phyloP scores from a whole-genome alignment of 1,140 invertebrate genomes.

The Holotrichia oblita region DNA sequence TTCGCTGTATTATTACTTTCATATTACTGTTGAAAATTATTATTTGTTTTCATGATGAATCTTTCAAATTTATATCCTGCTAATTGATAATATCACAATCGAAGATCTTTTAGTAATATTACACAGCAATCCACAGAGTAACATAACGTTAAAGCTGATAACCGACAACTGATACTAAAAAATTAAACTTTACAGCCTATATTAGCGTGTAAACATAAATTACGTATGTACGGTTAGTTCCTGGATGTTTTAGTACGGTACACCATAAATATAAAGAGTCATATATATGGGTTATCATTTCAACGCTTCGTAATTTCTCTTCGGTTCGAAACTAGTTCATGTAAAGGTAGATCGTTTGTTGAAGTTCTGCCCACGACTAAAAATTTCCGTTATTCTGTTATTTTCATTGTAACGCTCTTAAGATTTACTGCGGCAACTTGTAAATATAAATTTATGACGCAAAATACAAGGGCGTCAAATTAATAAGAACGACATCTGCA shows the following conservation, averaged over 20 bases:
- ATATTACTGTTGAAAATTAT: too few species aligned
- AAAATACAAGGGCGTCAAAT: background rate
- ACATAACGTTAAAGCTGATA: too few species aligned
- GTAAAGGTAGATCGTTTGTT: conserved; percentile 16
- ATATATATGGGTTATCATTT: conserved; percentile 14
- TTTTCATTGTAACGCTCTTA: background rate
- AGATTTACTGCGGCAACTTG: background rate
- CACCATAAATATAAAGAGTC: background rate
- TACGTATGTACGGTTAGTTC: background rate
- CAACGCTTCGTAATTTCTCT: conserved; percentile 1
- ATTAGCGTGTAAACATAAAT: background rate
- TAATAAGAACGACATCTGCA: background rate
- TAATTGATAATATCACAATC: too few species aligned
- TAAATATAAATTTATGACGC: background rate
- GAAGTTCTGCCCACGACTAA: background rate
- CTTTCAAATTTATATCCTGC: too few species aligned
- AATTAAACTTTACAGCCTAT: background rate
- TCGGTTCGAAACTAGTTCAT: conserved; percentile 1
- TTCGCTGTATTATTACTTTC: too few species aligned
- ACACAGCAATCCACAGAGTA: too few species aligned
- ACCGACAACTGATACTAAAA: too few species aligned
- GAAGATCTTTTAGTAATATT: too few species aligned
- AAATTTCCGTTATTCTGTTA: conserved; percentile 21
- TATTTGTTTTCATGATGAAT: too few species aligned
- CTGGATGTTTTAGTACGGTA: background rate